Evolutionary conservation across 2,888 invertebrate species (phyloP).

Genomic region (Allygus modestus): DNA sequence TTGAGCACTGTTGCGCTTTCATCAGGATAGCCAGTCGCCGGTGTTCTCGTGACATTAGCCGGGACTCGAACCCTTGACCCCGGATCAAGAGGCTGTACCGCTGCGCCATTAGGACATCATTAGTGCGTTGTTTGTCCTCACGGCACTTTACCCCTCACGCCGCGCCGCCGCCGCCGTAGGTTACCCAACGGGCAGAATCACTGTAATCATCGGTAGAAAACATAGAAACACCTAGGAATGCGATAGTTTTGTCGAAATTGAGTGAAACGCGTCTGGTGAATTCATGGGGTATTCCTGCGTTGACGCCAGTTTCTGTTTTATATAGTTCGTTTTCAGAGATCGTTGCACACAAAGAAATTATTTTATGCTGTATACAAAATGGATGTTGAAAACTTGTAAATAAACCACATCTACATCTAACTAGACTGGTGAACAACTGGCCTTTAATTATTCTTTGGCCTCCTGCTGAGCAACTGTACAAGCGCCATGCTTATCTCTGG

Average conservation of each 20-base stretch:
- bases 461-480: no score
- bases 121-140: conserved; percentile 37
- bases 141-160: background rate
- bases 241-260: background rate
- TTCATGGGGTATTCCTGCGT: no score
- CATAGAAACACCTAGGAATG: background rate
- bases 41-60: conserved; percentile 35
- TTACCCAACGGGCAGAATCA: background rate
- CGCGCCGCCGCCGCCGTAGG: background rate
- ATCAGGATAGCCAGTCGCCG: background rate
- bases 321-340: no score
- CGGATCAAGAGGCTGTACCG: conserved; percentile 11
- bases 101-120: conserved; percentile 39
- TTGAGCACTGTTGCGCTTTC: background rate
- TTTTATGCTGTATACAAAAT: no score
- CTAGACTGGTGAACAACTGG: no score
- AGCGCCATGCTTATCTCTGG: no score
- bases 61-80: conserved; percentile 35
- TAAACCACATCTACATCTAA: no score
- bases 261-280: no score
- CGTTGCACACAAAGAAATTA: no score
- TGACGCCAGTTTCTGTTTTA: no score
- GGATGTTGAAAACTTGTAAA: no score
- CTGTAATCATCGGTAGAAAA: background rate
- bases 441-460: no score